Conservation (phyloP, 2,888 invertebrate genomes). For the Lycophotia porphyrea region DNA sequence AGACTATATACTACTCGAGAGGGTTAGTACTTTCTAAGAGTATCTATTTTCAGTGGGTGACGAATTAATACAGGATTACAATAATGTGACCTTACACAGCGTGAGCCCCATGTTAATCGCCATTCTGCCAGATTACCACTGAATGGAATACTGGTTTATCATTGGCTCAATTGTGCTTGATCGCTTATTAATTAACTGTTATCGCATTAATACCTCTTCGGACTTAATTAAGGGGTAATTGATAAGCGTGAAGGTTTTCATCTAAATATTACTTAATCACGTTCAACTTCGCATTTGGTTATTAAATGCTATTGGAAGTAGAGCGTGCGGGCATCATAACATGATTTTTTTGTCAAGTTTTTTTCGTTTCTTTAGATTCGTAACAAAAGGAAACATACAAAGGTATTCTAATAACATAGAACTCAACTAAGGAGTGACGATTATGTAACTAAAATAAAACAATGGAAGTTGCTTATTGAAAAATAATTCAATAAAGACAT, state of each 20-base stretch:
- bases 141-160: slow-evolving; percentile 65
- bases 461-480: slow-evolving; percentile 1
- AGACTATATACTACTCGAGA: neutral
- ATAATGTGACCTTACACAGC: slow-evolving; percentile 70
- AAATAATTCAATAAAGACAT: slow-evolving; percentile 22
- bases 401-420: neutral
- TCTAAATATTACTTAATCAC: slow-evolving; percentile 43
- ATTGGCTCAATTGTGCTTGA: slow-evolving; percentile 68
- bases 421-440: neutral
- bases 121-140: slow-evolving; percentile 66
- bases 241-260: slow-evolving; percentile 66
- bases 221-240: slow-evolving; percentile 73
- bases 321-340: neutral
- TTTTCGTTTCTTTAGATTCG: neutral
- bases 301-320: neutral
- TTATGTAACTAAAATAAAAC: slow-evolving; percentile 14
- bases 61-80: slow-evolving; percentile 38
- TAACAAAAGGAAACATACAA: neutral
- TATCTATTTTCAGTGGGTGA: neutral
- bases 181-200: slow-evolving; percentile 77
- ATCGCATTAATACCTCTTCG: slow-evolving; percentile 75
- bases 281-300: slow-evolving; percentile 34
- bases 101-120: slow-evolving; percentile 69
- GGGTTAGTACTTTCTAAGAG: neutral
- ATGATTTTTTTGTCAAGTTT: neutral